Conservation (phyloP, 2,113 vertebrate genomes). For the Grantiella picta region DNA sequence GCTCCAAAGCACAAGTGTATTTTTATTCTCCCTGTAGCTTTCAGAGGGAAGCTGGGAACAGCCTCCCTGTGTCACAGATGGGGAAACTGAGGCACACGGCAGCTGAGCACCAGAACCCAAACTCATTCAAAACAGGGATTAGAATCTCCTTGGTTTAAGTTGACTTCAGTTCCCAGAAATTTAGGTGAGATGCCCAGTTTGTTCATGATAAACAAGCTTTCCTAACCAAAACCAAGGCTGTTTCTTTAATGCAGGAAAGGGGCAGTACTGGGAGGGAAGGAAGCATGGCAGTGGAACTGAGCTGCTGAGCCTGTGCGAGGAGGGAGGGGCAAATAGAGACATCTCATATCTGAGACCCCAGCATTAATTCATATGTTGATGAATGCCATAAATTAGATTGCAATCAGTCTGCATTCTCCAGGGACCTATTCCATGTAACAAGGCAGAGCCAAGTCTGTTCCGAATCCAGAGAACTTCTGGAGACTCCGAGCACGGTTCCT, state of each 20-base stretch:
- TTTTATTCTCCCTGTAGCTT: background rate
- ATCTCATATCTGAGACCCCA: conserved; percentile 51
- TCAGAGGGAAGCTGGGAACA: background rate
- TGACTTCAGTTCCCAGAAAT: background rate
- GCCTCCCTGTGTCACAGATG: background rate
- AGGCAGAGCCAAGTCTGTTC: conserved; percentile 46
- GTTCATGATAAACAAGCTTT: background rate
- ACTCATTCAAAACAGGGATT: background rate
- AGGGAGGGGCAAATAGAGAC: background rate
- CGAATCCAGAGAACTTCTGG: conserved; percentile 53
- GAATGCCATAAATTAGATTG: conserved; percentile 74
- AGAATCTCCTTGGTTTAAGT: background rate
- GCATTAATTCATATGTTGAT: conserved; percentile 67
- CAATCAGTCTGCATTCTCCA: conserved; percentile 63
- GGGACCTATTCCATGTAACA: conserved; percentile 43
- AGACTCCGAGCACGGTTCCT: background rate
- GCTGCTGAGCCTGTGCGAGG: background rate
- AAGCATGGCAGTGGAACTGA: background rate
- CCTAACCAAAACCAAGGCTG: background rate
- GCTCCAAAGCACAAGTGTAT: background rate
- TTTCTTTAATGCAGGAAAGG: background rate
- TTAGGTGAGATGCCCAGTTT: background rate
- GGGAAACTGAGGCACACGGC: background rate
- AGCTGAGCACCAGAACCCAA: background rate
- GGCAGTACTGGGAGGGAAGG: background rate